These are phyloP conservation scores for Sebastes flavidus DNA, from an alignment of 2,797 vertebrate genomes.

Conservation along the genomic window DNA sequence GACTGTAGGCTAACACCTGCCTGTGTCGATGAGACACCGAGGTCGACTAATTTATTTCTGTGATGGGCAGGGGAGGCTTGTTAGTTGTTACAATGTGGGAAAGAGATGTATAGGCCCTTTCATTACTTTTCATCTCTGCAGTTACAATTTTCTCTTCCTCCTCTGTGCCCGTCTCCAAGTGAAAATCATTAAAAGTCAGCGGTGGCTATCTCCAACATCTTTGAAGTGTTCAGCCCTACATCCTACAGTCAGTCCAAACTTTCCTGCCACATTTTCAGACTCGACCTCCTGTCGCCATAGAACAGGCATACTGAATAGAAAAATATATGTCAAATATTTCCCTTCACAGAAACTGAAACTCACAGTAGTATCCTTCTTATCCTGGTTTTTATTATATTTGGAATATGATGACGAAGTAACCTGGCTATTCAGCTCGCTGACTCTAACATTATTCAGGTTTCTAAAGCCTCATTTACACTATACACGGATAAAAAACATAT, in stretches of 20 bases:
- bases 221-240: constrained; percentile 5
- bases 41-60: constrained; percentile 7
- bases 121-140: constrained; percentile 13
- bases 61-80: constrained; percentile 1
- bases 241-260: not conserved
- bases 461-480: not conserved
- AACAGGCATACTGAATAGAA: not conserved
- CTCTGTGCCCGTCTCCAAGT: not conserved
- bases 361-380: not conserved
- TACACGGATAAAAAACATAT: not conserved
- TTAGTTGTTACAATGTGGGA: not conserved
- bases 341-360: not conserved
- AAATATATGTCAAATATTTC: not conserved
- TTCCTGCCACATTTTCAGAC: constrained; percentile 1
- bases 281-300: not conserved
- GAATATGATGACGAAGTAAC: not conserved
- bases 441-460: not conserved
- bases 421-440: not conserved
- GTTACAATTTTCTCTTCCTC: constrained; percentile 11
- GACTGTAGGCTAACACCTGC: not conserved
- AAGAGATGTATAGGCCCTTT: not conserved
- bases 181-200: constrained; percentile 13
- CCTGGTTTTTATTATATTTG: not conserved
- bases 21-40: not conserved
- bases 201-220: constrained; percentile 11